Percentiles rank a stretch among this genome's conserved stretches.
These are phyloP conservation scores for Myotis davidii DNA, from an alignment of 2,113 vertebrate species.

Conservation along the genomic window DNA sequence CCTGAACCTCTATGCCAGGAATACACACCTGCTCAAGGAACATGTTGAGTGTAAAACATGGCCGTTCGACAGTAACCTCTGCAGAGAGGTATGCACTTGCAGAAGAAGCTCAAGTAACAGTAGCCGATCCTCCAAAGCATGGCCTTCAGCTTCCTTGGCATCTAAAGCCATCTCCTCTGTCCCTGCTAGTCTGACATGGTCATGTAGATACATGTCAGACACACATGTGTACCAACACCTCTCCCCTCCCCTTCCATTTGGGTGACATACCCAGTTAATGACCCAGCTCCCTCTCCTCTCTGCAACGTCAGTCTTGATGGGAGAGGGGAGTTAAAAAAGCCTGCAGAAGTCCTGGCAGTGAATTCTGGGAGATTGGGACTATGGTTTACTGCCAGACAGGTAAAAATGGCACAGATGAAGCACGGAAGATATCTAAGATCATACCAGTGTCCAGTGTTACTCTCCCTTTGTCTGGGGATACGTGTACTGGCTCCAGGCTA, in stretches of 20 bases:
- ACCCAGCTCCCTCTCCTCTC: background rate
- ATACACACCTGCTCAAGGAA: slow-evolving; percentile 12
- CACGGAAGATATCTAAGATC: background rate
- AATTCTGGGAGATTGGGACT: background rate
- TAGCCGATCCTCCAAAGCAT: background rate
- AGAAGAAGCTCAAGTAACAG: background rate
- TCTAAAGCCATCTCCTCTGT: background rate
- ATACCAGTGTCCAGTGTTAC: background rate
- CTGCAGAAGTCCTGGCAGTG: slow-evolving; percentile 26
- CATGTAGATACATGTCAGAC: background rate
- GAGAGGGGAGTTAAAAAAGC: background rate
- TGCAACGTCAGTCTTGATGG: background rate
- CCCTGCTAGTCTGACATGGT: background rate
- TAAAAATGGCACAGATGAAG: background rate
- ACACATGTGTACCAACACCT: background rate
- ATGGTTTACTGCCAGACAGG: background rate
- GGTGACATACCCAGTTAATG: slow-evolving; percentile 15
- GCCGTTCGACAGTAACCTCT: background rate
- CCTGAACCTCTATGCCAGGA: background rate
- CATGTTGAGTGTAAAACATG: background rate
- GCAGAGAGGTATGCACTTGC: background rate
- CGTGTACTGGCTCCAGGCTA: background rate
- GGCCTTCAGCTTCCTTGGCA: background rate
- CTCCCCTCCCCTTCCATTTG: background rate
- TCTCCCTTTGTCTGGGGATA: background rate